phyloP scores from a whole-genome alignment of 2,888 invertebrate genomes.

The Aproaerema taeniolella region DNA sequence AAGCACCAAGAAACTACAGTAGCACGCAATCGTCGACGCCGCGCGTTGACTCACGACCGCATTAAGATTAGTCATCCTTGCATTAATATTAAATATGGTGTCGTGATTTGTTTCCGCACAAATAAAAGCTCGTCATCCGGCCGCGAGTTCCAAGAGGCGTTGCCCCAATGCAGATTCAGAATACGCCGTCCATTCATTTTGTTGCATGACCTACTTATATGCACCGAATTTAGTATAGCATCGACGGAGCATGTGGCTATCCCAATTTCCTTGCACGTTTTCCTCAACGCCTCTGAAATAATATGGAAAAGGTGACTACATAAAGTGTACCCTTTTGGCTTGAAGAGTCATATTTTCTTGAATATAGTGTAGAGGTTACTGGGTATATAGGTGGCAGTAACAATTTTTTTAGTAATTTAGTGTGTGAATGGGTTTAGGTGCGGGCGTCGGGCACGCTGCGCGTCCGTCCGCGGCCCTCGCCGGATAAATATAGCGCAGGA shows the following conservation, averaged over 20 bases:
- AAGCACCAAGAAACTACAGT: conserved; percentile 33
- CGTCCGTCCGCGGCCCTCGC: conserved; percentile 57
- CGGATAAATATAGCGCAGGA: conserved; percentile 68
- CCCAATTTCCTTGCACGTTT: conserved; percentile 1
- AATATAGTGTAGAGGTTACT: too few species aligned
- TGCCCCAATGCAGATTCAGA: conserved; percentile 11
- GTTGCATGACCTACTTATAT: conserved; percentile 11
- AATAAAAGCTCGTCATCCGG: conserved; percentile 21
- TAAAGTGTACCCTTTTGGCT: too few species aligned
- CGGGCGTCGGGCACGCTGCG: conserved; percentile 38
- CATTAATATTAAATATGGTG: conserved; percentile 40
- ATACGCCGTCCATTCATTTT: conserved; percentile 12
- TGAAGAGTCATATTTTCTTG: too few species aligned
- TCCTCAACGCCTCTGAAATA: background rate
- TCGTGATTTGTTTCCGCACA: conserved; percentile 31
- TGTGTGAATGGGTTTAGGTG: conserved; percentile 44
- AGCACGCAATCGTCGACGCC: conserved; percentile 43
- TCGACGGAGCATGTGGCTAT: background rate
- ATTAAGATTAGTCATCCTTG: conserved; percentile 62
- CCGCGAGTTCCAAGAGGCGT: conserved; percentile 8
- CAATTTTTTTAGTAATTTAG: conserved; percentile 30
- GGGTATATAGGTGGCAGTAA: conserved; percentile 21
- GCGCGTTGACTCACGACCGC: conserved; percentile 50
- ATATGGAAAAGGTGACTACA: background rate
- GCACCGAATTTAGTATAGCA: conserved; percentile 3